Base-by-base conservation (phyloP, 2,113 vertebrate genomes). In the Boulengeromyrus knoepffleri region DNA sequence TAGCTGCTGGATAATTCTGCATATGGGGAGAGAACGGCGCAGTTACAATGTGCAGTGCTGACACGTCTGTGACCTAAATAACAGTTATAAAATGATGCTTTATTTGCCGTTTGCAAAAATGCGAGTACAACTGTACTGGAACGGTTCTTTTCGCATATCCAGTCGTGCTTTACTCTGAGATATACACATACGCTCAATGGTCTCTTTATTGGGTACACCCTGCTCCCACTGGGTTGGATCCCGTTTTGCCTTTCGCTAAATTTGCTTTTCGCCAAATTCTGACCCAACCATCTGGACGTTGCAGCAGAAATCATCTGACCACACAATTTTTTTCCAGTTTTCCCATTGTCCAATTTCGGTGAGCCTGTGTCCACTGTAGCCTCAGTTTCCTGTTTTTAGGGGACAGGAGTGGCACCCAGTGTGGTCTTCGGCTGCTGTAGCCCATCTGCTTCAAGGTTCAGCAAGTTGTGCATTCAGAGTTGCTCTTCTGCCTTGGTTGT, bases 1-100 rank as follows among this genome's bases (percentile, higher is more conserved):
- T 94, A 99, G 92, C 90, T 99, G 98, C 94, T 99, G 98, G 92
- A 99, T 99, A 90, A 99, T 99, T 95, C 98, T 99, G 93, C 21
- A 93, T 92, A 91, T 84, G 27, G 49, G 49, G 62, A 91, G 45
- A 62, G 7, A 89, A 92, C 1, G 45, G 17, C 12, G 77, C 3
- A 88, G 46, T n/a, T 36, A 88, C 66, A 47, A 46, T 47, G 39
- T 0, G 15, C 2, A 80, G 42, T 19, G 74, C 13, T 77, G 36
- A 42, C 74, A 80, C 2, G 1, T 0, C 36, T 42, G 17, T 10
- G 10, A 19, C 36, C 19, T 13, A 39, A 39, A 77, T 31, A 3
- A 31, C 12, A 36, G 31, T 7, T 39, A 77, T 1, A 66, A 66
- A 66, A 66, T 66, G 9, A 66, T 66, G 62, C 24, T 66, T 66